Base-by-base conservation (phyloP, 2,113 vertebrate species). In the Pelecanus crispus region DNA sequence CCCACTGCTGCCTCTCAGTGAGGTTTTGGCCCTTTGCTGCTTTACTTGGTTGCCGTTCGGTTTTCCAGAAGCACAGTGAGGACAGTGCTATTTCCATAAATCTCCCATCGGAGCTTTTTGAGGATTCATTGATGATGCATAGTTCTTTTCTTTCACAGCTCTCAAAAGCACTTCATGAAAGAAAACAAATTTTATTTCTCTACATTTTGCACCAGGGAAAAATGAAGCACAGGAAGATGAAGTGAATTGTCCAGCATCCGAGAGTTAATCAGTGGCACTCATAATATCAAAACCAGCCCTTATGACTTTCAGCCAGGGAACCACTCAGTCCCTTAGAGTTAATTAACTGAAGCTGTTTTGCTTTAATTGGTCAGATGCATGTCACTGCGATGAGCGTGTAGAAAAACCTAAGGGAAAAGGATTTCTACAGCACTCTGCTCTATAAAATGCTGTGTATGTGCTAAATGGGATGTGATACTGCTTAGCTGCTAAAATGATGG, bases 291-390 rank as follows among this genome's bases (percentile, higher is more conserved):
- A 93, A 52, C 25, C 52, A 81, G 77, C 56, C 81, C 70, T 94
- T 79, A 72, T 4, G 36, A 82, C 36, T 89, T 96, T 63, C 62
- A 94, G 61, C 68, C 62, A 81, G 88, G 82, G 80, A 93, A 72
- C 47, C 9, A 62, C 70, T 91, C 66, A 45, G 42, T 91, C 89
- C 81, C 70, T 94, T 85, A 85, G 61, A 91, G 70, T 94, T 95
- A 96, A 96, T 97, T 96, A 94, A 87, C 89, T 90, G 80, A 94
- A 95, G 79, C 84, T 95, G 74, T 68, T 97, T 89, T 85, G 12
- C 78, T 94, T 85, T 97, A 95, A 91, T 95, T 95, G 89, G 84
- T 95, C 89, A 70, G 73, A 92, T 94, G 55, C 74, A 67, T 56
- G 90, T 87, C 91, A 77, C 84, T 70, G 53, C 50, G 49, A 92